Evolutionary conservation across 2,888 invertebrate species (phyloP).

Genomic region (Aspidiotus rigidus): DNA sequence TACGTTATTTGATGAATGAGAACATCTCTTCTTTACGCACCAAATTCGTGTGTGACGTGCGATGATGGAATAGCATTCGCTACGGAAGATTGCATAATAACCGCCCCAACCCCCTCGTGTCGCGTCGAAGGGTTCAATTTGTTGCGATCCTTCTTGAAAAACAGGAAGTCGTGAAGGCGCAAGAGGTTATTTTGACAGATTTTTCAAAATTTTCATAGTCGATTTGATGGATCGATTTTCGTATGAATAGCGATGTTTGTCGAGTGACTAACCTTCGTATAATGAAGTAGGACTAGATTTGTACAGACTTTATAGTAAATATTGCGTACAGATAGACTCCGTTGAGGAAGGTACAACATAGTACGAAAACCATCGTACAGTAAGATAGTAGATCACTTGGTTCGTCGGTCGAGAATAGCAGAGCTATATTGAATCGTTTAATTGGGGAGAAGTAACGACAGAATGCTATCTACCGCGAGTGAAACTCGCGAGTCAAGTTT

Average conservation of each 20-base stretch:
- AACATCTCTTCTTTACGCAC: not conserved
- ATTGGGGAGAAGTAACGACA: no score
- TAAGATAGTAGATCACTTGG: no score
- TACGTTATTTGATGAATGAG: slow-evolving; percentile 13
- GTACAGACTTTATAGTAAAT: not conserved
- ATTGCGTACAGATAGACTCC: not conserved
- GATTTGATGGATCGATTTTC: no score
- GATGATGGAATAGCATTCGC: slow-evolving; percentile 21
- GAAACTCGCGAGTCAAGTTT: no score
- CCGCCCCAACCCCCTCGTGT: not conserved
- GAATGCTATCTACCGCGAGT: no score
- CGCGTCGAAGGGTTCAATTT: slow-evolving; percentile 13
- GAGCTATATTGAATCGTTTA: no score
- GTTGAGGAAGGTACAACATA: not conserved
- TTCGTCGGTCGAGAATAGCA: no score
- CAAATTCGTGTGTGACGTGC: not conserved
- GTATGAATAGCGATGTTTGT: no score
- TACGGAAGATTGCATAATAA: slow-evolving; percentile 12
- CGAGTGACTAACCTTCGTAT: not conserved
- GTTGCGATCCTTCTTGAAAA: slow-evolving; percentile 14
- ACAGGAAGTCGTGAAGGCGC: slow-evolving; percentile 14
- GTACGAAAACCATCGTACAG: no score
- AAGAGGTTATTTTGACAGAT: slow-evolving; percentile 20
- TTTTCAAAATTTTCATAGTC: slow-evolving; percentile 16
- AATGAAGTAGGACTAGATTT: slow-evolving; percentile 11